Percentiles rank a stretch among this genome's conserved stretches.
Evolutionary conservation across 2,113 vertebrate species (phyloP).

Genomic region (Noctilio leporinus): DNA sequence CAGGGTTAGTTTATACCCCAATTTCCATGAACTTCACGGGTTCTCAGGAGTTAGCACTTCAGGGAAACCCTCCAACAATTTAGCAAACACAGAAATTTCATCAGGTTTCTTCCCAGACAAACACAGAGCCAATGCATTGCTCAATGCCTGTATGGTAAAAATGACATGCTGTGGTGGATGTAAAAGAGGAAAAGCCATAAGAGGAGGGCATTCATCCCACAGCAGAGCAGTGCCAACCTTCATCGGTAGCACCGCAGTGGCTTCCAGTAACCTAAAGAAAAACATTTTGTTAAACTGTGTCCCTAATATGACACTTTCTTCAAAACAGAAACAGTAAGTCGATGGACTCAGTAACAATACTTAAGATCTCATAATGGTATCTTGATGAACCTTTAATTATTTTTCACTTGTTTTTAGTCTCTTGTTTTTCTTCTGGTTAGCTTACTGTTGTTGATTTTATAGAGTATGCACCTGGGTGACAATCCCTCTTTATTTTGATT

Average conservation of each 20-base stretch:
- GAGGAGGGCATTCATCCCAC: background rate
- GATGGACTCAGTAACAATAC: background rate
- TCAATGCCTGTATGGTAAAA: slow-evolving; percentile 42
- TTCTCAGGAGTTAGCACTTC: slow-evolving; percentile 1
- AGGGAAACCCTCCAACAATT: background rate
- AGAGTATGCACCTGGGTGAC: background rate
- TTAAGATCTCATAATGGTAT: background rate
- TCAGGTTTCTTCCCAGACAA: slow-evolving; percentile 1
- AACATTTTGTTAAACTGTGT: slow-evolving; percentile 39
- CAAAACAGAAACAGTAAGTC: slow-evolving; percentile 15
- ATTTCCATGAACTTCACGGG: background rate
- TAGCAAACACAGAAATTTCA: slow-evolving; percentile 12
- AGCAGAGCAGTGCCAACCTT: background rate
- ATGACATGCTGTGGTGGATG: slow-evolving; percentile 4
- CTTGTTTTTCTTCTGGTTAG: background rate
- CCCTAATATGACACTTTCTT: background rate
- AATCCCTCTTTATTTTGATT: background rate
- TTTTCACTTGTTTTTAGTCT: background rate
- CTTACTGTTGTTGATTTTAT: background rate
- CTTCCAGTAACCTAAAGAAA: slow-evolving; percentile 56
- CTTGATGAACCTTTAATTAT: background rate
- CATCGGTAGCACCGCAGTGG: background rate
- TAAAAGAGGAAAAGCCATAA: background rate
- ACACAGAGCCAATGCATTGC: slow-evolving; percentile 28
- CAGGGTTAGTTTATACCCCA: background rate